These are phyloP conservation scores for Galerucella nymphaeae DNA, from an alignment of 2,888 invertebrate genomes.

Conservation along the genomic window DNA sequence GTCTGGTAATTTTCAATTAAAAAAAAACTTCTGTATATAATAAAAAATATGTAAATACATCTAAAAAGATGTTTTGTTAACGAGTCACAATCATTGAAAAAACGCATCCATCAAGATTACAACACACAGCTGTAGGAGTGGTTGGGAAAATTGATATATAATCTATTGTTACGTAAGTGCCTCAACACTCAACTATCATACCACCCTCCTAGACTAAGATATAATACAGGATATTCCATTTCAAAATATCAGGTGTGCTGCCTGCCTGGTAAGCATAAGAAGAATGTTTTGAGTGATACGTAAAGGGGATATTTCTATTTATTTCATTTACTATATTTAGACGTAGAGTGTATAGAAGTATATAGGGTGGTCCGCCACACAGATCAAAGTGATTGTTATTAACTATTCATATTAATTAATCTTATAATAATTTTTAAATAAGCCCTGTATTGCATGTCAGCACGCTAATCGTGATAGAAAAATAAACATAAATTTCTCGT, in stretches of 20 bases:
- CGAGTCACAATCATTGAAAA: constrained; percentile 5
- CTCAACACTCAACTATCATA: constrained; percentile 2
- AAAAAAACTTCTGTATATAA: too few relatives aligned
- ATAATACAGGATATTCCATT: constrained; percentile 5
- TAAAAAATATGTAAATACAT: constrained; percentile 3
- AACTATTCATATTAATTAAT: too few relatives aligned
- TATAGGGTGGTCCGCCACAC: background rate
- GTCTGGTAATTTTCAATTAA: too few relatives aligned
- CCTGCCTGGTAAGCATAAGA: background rate
- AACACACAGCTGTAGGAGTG: constrained; percentile 3
- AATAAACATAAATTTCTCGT: constrained; percentile 1
- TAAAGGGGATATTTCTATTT: background rate
- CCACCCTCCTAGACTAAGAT: background rate
- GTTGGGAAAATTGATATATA: constrained; percentile 14
- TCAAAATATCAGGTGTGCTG: constrained; percentile 11
- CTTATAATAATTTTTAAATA: too few relatives aligned
- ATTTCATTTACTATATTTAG: constrained; percentile 6
- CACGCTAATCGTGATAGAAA: background rate
- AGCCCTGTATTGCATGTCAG: background rate
- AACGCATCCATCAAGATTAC: constrained; percentile 15
- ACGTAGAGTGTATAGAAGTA: background rate
- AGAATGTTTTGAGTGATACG: background rate
- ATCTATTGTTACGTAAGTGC: constrained; percentile 4
- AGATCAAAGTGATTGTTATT: too few relatives aligned
- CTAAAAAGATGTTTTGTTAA: background rate